Base-by-base conservation (phyloP, 2,113 vertebrate genomes). In the Aphelocoma coerulescens region DNA sequence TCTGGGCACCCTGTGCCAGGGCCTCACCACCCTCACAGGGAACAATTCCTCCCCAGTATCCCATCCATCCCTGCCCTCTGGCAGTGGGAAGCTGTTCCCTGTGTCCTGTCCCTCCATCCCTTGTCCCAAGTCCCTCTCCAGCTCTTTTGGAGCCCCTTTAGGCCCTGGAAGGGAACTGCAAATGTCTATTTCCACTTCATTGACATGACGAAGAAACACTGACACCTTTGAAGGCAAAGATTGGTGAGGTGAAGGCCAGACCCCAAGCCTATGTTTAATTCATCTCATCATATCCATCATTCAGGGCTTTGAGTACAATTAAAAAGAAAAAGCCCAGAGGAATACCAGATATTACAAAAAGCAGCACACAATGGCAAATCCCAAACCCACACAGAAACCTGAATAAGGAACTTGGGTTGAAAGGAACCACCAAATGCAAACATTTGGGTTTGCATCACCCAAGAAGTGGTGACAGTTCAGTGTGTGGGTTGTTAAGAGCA, bases 1-100 rank as follows among this genome's bases (percentile, higher is more conserved):
- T 43, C 84, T 68, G 54, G 61, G 54, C 37, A 44, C 6, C 30
- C 67, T 69, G 66, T 49, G 49, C 75, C 67, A 57, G 63, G 46
- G 35, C 7, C 27, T 44, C 0, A 0, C 15, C 59, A 28, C 5
- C 13, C 12, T 66, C 27, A 0, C 15, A 67, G 35, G 1, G 1
- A 49, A 1, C 0, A 74, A 74, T 54, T 74, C 19, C 44, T 67
- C 1, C 58, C 21, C 48, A 61, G 3, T 6, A n/a, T n/a, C 28
- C 33, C 77, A 30, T 0, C 37, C 0, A 16, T 0, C 17, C 26
- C 35, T 51, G 58, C 26, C 35, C 59, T 80, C 43, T 58, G 32
- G 21, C 85, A 80, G 4, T 43, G 21, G n/a, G 32, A 27, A 65
- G 32, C 67, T 68, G 44, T 33, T 81, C 32, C 46, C 37, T 23